phyloP scores from a whole-genome alignment of 2,888 invertebrate genomes.

The Troglohyphantes excavatus region DNA sequence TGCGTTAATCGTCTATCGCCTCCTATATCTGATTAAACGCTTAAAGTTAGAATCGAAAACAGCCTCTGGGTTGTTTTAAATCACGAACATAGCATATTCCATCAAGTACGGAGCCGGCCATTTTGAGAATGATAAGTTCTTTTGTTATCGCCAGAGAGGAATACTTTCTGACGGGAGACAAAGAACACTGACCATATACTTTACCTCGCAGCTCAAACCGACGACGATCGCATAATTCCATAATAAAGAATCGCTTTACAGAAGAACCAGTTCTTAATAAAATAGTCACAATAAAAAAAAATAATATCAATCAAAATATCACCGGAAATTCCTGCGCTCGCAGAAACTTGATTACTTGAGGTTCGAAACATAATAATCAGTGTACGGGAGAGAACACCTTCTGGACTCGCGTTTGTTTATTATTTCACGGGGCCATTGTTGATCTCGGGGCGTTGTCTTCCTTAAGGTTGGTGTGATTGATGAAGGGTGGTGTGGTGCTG shows the following conservation, averaged over 20 bases:
- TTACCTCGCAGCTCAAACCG: not conserved
- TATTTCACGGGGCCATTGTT: constrained; percentile 49
- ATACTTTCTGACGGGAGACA: not conserved
- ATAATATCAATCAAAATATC: constrained; percentile 17
- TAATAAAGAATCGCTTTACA: not conserved
- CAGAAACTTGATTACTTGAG: constrained; percentile 42
- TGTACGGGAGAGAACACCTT: constrained; percentile 7
- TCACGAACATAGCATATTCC: not conserved
- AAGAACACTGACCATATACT: constrained; percentile 1
- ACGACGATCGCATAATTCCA: constrained; percentile 11
- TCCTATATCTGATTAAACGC: constrained; percentile 26
- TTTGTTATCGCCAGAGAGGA: not conserved
- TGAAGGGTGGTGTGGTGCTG: constrained; percentile 22
- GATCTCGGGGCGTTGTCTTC: constrained; percentile 57
- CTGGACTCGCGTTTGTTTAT: constrained; percentile 20
- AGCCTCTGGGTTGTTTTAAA: not conserved
- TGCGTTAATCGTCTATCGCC: not conserved
- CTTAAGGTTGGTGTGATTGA: constrained; percentile 36
- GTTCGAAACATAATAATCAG: constrained; percentile 45
- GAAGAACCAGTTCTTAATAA: constrained; percentile 41
- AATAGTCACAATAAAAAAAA: not conserved
- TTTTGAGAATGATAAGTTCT: no score
- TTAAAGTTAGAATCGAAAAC: not conserved
- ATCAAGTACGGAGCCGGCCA: not conserved
- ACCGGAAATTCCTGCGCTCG: constrained; percentile 46